These are phyloP conservation scores for Dreissena rostriformis DNA, from an alignment of 1,140 invertebrate genomes.

Conservation along the genomic window DNA sequence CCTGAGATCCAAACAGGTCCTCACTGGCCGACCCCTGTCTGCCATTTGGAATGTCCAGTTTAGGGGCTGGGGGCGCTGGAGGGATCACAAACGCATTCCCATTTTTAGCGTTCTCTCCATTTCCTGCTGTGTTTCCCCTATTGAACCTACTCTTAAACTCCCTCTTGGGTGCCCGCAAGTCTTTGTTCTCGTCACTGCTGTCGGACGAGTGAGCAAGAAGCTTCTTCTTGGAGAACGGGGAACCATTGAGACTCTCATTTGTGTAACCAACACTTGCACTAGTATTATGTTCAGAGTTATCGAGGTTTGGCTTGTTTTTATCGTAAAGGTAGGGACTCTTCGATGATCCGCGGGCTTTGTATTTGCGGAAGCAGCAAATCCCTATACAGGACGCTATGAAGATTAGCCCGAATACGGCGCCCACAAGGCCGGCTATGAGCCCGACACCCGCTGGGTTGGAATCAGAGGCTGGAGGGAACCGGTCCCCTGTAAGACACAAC, in stretches of 20 bases:
- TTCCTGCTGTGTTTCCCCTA: not conserved
- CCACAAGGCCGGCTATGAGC: slow-evolving; percentile 61
- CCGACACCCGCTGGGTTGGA: slow-evolving; percentile 58
- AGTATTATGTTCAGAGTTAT: slow-evolving; percentile 49
- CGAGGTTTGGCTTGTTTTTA: slow-evolving; percentile 10
- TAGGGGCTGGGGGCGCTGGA: slow-evolving; percentile 9
- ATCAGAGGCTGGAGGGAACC: slow-evolving; percentile 25
- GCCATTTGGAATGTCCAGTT: not conserved
- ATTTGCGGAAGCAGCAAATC: slow-evolving; percentile 61
- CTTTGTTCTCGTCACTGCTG: slow-evolving; percentile 41
- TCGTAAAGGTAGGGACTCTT: slow-evolving; percentile 14
- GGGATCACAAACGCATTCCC: not conserved
- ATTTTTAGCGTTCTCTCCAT: not conserved
- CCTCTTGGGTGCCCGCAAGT: not conserved
- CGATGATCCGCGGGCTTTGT: slow-evolving; percentile 7
- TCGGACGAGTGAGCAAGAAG: slow-evolving; percentile 46
- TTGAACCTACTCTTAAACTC: not conserved
- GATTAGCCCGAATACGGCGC: slow-evolving; percentile 57
- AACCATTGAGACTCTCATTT: slow-evolving; percentile 42
- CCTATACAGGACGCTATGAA: slow-evolving; percentile 55
- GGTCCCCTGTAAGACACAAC: slow-evolving; percentile 38
- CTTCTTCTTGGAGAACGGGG: slow-evolving; percentile 56
- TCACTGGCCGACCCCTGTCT: not conserved
- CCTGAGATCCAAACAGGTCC: not conserved
- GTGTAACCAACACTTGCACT: slow-evolving; percentile 53